Evolutionary conservation across 1,140 invertebrate species (phyloP).

Genomic region (Ctenoplectra terminalis): DNA sequence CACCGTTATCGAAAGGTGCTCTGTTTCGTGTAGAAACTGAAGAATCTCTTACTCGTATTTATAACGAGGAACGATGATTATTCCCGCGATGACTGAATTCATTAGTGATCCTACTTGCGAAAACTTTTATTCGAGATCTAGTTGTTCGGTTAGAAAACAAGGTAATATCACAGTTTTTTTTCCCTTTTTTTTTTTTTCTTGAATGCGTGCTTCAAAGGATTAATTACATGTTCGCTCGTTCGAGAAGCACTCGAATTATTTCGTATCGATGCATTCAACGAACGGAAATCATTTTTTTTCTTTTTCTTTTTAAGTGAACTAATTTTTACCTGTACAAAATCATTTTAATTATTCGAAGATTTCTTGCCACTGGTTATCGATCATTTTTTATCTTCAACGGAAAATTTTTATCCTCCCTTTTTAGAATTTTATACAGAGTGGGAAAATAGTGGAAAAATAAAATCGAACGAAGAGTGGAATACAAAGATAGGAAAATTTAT

Average conservation of each 20-base stretch:
- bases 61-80: not conserved
- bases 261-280: not conserved
- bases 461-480: too few species aligned
- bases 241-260: constrained; percentile 67
- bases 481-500: too few species aligned
- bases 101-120: not conserved
- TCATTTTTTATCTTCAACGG: not conserved
- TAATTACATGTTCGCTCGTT: constrained; percentile 54
- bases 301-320: too few species aligned
- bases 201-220: constrained; percentile 51
- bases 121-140: constrained; percentile 36
- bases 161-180: constrained; percentile 6
- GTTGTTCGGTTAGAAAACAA: not conserved
- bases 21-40: not conserved
- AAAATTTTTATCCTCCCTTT: too few species aligned
- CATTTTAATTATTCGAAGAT: too few species aligned
- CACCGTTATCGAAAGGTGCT: constrained; percentile 20
- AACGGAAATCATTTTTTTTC: too few species aligned
- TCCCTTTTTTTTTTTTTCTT: too few species aligned
- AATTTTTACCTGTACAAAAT: not conserved
- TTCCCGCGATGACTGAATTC: not conserved
- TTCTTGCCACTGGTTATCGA: too few species aligned
- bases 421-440: too few species aligned
- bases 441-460: too few species aligned
- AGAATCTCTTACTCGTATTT: not conserved